These are phyloP conservation scores for Melanargia galathea DNA, from an alignment of 2,888 invertebrate species.

Conservation along the genomic window DNA sequence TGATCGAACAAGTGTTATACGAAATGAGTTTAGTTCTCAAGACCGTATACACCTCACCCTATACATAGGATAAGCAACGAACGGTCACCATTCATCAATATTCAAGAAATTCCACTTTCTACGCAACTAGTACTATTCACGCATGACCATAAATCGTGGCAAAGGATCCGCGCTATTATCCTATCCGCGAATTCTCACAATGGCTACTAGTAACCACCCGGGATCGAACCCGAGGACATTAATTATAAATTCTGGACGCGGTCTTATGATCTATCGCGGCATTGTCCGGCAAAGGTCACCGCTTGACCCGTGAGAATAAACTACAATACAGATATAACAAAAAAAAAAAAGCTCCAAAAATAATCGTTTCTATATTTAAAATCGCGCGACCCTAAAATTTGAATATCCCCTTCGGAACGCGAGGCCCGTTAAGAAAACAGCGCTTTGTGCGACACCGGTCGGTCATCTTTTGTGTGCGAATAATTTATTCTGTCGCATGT, in stretches of 20 bases:
- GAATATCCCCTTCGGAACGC: slow-evolving; percentile 67
- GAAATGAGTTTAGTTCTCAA: slow-evolving; percentile 60
- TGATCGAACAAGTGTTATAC: slow-evolving; percentile 62
- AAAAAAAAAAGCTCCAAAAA: slow-evolving; percentile 51
- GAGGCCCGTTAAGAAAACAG: slow-evolving; percentile 71
- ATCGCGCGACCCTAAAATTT: slow-evolving; percentile 77
- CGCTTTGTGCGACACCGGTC: slow-evolving; percentile 55
- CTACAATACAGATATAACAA: slow-evolving; percentile 40
- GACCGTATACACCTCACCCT: slow-evolving; percentile 48
- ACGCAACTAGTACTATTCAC: slow-evolving; percentile 59
- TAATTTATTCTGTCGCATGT: slow-evolving; percentile 73
- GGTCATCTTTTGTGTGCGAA: slow-evolving; percentile 65
- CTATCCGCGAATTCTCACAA: slow-evolving; percentile 74
- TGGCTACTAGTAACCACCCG: slow-evolving; percentile 34
- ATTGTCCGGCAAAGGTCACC: slow-evolving; percentile 74
- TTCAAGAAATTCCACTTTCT: slow-evolving; percentile 78
- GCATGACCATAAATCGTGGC: slow-evolving; percentile 58
- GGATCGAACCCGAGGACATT: slow-evolving; percentile 63
- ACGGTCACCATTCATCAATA: slow-evolving; percentile 66
- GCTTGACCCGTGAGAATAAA: slow-evolving; percentile 80
- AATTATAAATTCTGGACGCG: slow-evolving; percentile 77
- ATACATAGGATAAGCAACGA: slow-evolving; percentile 22
- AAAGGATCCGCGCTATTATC: slow-evolving; percentile 66
- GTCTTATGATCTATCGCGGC: slow-evolving; percentile 57
- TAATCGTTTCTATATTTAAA: slow-evolving; percentile 60